Evolutionary conservation across 2,888 invertebrate genomes (phyloP).

Genomic region (Dichetophora obliterata): DNA sequence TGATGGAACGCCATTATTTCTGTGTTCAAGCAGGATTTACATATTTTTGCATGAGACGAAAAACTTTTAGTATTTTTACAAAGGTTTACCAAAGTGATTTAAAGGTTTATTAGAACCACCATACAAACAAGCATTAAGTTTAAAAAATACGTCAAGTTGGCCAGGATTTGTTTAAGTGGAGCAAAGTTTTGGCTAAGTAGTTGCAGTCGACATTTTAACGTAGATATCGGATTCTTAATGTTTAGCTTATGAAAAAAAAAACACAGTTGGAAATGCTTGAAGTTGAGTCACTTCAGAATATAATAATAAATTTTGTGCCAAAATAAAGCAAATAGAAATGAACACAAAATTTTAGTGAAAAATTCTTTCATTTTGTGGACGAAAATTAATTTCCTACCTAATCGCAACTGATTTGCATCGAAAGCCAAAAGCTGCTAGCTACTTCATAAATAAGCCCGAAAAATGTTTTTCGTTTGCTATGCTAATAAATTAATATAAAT

Average conservation of each 20-base stretch:
- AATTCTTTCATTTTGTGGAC: neutral
- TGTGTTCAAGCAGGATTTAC: conserved; percentile 53
- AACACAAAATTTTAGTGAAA: neutral
- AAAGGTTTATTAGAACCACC: conserved; percentile 8
- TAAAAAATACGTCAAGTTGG: too few species aligned
- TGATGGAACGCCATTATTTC: conserved; percentile 34
- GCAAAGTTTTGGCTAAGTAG: neutral
- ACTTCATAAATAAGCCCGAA: conserved; percentile 47
- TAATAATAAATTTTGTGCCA: neutral
- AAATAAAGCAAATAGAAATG: neutral
- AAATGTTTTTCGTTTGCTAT: conserved; percentile 55
- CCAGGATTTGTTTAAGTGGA: neutral
- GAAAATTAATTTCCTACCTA: conserved; percentile 21
- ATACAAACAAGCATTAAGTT: neutral
- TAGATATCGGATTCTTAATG: neutral
- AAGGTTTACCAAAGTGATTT: conserved; percentile 2
- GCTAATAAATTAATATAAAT: conserved; percentile 69
- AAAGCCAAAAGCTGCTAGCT: conserved; percentile 14
- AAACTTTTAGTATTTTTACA: neutral
- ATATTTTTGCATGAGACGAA: conserved; percentile 51
- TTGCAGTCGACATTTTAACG: too few species aligned
- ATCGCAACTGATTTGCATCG: conserved; percentile 29
- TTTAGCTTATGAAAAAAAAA: neutral
- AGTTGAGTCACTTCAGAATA: conserved; percentile 8
- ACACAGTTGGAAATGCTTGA: neutral